phyloP scores from a whole-genome alignment of 2,113 vertebrate genomes.

The Corydoras maculifer region DNA sequence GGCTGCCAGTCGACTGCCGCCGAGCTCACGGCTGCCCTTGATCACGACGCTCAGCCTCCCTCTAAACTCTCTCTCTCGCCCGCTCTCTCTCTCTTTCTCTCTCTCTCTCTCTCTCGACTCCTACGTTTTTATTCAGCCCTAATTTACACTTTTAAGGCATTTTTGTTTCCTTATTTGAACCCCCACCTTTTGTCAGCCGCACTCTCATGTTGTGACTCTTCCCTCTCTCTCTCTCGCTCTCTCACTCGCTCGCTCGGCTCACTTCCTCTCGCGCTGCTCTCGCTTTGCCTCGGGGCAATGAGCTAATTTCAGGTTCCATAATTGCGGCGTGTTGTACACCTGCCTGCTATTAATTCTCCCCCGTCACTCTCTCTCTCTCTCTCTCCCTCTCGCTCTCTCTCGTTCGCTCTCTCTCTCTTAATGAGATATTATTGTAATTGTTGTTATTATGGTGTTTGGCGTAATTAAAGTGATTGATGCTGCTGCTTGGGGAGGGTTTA shows the following conservation, averaged over 20 bases:
- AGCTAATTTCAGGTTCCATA: slow-evolving; percentile 98
- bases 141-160: slow-evolving; percentile 99
- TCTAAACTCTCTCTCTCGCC: slow-evolving; percentile 69
- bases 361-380: slow-evolving; percentile 72
- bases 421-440: slow-evolving; percentile 77
- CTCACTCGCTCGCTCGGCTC: slow-evolving; percentile 21
- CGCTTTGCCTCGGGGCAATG: slow-evolving; percentile 83
- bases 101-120: slow-evolving; percentile 62
- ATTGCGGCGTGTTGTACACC: slow-evolving; percentile 98
- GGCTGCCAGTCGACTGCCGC: slow-evolving; percentile 89
- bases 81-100: slow-evolving; percentile 42
- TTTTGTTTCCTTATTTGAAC: slow-evolving; percentile 97
- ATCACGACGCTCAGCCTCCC: slow-evolving; percentile 84
- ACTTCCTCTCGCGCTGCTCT: slow-evolving; percentile 20
- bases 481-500: slow-evolving; percentile 60
- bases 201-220: slow-evolving; percentile 46
- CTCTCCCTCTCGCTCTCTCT: slow-evolving; percentile 73
- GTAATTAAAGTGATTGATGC: slow-evolving; percentile 71
- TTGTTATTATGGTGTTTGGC: slow-evolving; percentile 71
- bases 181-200: slow-evolving; percentile 71
- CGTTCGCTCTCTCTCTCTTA: slow-evolving; percentile 74
- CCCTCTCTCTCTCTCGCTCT: slow-evolving; percentile 42
- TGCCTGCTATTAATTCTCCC: slow-evolving; percentile 90
- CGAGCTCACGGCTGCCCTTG: slow-evolving; percentile 81
- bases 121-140: slow-evolving; percentile 73